phyloP scores from a whole-genome alignment of 64 coral and sea anemone genomes.

The Actinia equina region DNA sequence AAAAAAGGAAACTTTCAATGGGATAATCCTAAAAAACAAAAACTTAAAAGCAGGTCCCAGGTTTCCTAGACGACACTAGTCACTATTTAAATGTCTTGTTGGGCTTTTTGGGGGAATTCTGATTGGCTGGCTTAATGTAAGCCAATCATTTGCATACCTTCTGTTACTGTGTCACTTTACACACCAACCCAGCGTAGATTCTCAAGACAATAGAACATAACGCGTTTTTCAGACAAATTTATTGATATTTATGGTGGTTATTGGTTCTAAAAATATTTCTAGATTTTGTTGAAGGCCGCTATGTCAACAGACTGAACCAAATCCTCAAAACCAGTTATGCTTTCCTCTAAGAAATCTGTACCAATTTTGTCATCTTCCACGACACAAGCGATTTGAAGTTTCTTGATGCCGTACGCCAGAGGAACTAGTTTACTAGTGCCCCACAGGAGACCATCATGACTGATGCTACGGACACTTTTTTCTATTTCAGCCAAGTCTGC shows the following conservation, averaged over 20 bases:
- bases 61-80: no score
- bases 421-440: constrained; percentile 80
- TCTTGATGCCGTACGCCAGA: constrained; percentile 91
- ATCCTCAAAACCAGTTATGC: constrained; percentile 88
- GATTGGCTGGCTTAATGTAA: no score
- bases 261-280: constrained; percentile 21
- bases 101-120: no score
- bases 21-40: no score
- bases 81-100: no score
- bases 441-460: constrained; percentile 85
- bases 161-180: no score
- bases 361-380: constrained; percentile 96
- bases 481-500: constrained; percentile 65
- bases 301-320: constrained; percentile 85
- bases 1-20: no score
- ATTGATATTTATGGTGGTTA: neutral
- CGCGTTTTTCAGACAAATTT: neutral
- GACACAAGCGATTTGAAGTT: constrained; percentile 81
- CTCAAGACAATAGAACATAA: no score
- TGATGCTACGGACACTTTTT: constrained; percentile 65
- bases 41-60: no score
- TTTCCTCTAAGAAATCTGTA: constrained; percentile 87
- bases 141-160: no score
- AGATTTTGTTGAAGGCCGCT: constrained; percentile 96
- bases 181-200: no score